Percentiles rank a stretch among this genome's conserved stretches.
These are phyloP conservation scores for Vespertilio murinus DNA, from an alignment of 2,797 vertebrate genomes.

Conservation along the genomic window DNA sequence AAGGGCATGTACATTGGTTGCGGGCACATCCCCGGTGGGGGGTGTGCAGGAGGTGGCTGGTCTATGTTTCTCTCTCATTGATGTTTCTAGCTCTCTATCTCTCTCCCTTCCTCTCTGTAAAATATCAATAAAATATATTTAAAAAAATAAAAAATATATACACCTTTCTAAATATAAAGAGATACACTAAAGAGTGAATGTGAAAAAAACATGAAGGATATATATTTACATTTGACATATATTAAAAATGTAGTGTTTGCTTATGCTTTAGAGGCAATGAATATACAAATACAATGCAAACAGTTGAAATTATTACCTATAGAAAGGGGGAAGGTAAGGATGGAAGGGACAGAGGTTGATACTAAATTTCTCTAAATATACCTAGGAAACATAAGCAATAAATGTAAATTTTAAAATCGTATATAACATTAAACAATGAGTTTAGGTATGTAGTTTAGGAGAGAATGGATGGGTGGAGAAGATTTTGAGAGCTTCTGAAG, in stretches of 20 bases:
- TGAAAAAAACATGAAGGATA: not conserved
- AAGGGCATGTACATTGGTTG: no score
- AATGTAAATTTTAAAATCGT: not conserved
- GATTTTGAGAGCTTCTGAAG: no score
- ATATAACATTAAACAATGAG: not conserved
- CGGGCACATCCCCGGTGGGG: no score
- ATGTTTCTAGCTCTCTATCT: no score
- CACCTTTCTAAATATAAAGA: constrained; percentile 17
- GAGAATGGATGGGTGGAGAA: no score
- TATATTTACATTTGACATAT: not conserved
- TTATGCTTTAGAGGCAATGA: not conserved
- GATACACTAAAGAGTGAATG: not conserved
- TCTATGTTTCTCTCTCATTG: no score
- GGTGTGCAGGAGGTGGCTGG: no score
- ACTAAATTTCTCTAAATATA: not conserved
- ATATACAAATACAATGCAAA: not conserved
- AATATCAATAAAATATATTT: no score
- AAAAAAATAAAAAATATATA: not conserved
- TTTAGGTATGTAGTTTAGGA: not conserved
- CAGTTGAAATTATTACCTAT: not conserved
- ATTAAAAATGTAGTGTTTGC: not conserved
- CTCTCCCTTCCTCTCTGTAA: no score
- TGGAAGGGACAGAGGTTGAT: no score
- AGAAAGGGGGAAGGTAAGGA: not conserved
- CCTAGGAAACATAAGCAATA: not conserved